These are phyloP conservation scores for Vombatus ursinus DNA, from an alignment of 2,113 vertebrate species.

Conservation along the genomic window DNA sequence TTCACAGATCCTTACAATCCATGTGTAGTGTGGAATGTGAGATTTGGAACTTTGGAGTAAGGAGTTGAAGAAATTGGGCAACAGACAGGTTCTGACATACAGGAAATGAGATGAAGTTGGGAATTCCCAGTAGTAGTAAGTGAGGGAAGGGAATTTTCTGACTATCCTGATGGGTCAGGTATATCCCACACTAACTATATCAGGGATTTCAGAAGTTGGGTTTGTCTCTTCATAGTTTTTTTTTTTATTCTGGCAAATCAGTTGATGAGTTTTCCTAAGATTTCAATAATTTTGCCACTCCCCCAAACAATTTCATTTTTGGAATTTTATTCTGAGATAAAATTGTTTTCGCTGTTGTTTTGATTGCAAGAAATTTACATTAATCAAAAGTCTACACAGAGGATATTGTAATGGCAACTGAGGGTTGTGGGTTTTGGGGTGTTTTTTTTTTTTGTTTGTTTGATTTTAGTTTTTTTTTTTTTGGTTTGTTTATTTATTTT, in stretches of 20 bases:
- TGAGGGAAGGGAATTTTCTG: neutral
- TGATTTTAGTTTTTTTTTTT: no score
- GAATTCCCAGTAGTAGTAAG: neutral
- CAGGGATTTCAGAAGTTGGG: neutral
- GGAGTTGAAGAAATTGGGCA: neutral
- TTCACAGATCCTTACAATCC: neutral
- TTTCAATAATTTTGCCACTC: neutral
- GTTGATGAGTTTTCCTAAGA: neutral
- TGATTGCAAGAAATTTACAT: neutral
- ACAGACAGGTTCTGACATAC: neutral
- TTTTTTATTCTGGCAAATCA: neutral
- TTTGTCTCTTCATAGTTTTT: neutral
- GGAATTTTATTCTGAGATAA: neutral
- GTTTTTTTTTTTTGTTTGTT: no score
- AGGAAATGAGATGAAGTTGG: neutral
- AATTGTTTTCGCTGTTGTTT: neutral
- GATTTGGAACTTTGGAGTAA: neutral
- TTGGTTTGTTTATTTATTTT: constrained; percentile 10
- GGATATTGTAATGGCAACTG: neutral
- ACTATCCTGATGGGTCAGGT: neutral
- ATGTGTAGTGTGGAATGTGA: neutral
- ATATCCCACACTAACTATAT: neutral
- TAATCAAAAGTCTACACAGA: neutral
- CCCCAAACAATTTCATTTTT: neutral
- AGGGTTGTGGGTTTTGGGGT: neutral